phyloP scores from a whole-genome alignment of 2,113 vertebrate species.

The Empidonax alnorum region DNA sequence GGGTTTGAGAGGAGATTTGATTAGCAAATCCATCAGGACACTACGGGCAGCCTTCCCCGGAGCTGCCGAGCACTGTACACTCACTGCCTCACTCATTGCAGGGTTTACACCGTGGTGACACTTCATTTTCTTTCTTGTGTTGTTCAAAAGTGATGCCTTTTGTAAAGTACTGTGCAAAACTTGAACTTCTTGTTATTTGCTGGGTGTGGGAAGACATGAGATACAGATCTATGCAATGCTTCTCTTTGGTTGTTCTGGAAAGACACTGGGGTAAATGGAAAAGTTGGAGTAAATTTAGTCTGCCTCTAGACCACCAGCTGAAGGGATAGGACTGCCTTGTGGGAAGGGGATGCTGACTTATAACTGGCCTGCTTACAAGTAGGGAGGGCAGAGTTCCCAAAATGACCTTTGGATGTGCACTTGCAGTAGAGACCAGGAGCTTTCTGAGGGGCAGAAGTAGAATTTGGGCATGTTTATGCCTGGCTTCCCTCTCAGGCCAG shows the following conservation, averaged over 20 bases:
- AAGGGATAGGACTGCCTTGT: background rate
- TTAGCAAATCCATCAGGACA: background rate
- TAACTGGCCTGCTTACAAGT: background rate
- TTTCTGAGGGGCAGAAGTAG: background rate
- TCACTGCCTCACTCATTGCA: background rate
- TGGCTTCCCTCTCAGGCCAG: background rate
- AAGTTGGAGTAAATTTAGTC: background rate
- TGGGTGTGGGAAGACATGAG: background rate
- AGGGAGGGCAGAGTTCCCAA: background rate
- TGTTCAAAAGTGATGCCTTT: conserved; percentile 8
- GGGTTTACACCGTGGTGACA: background rate
- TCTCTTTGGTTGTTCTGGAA: background rate
- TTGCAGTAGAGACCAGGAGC: background rate
- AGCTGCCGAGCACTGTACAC: background rate
- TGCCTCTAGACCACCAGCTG: background rate
- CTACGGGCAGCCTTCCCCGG: background rate
- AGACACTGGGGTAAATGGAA: background rate
- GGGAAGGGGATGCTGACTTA: background rate
- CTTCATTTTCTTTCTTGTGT: background rate
- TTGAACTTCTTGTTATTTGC: conserved; percentile 1
- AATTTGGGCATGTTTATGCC: accelerated
- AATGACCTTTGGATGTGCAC: background rate
- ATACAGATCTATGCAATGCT: conserved; percentile 59
- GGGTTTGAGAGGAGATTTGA: background rate
- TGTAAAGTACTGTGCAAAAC: conserved; percentile 16